Evolutionary conservation across 2,797 vertebrate species (phyloP), one percentile per base, ranked within the genome.

Genomic region (Peromyscus attwateri): DNA sequence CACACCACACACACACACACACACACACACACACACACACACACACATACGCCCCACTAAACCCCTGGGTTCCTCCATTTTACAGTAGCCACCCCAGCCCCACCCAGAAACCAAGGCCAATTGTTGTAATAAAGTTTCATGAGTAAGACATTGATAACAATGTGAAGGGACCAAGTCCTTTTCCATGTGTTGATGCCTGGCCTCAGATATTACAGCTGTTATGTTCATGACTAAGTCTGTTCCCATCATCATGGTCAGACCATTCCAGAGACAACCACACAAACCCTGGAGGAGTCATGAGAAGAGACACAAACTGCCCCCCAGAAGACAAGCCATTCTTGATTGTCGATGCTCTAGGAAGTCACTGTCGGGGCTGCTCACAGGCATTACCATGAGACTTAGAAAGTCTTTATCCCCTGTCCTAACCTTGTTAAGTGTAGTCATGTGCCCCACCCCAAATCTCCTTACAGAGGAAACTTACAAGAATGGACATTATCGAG

Each of bases 111-210:
- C 40, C 9, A 95, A n/a, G 1, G 70, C 49, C 68, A 62, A 66
- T 27, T 92, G n/a, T n/a, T 23, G 64, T 87, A 84, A 91, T 52
- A 96, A 92, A 75, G 68, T 81, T 84, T 92, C 60, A 85, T 43
- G 60, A 76, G 29, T 66, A 34, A 34, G 25, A 89, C 57, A 43
- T 13, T 77, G n/a, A 66, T 40, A 90, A 77, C 92, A 62, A 87
- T 75, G 46, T 29, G 52, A 92, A 90, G 6, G 49, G n/a, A 62
- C 49, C 37, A 83, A 23, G n/a, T 21, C 19, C 55, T 27, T 66
- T 93, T 52, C 43, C 11, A 55, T 12, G 14, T 37, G 3, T 3
- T 52, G 76, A 70, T 70, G 89, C 55, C 62, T 94, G 43, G 80
- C 80, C 57, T 13, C 52, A 92, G 7, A 6, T n/a, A 46, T 4